These are phyloP conservation scores for Napeogenes sylphis DNA, from an alignment of 2,888 invertebrate genomes.

Conservation along the genomic window DNA sequence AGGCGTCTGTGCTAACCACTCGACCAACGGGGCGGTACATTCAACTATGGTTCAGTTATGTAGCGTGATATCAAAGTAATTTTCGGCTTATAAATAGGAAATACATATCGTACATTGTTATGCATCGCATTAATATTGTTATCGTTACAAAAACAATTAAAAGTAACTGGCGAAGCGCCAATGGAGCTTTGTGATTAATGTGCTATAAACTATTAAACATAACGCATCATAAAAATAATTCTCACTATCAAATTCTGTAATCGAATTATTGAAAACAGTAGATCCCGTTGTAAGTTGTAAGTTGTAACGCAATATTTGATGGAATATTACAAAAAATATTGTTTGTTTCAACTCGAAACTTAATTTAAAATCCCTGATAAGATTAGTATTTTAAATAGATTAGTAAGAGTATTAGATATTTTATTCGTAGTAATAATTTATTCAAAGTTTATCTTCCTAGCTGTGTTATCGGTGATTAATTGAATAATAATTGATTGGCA, in stretches of 20 bases:
- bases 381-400: neutral
- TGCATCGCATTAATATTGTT: slow-evolving; percentile 2
- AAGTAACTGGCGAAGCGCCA: slow-evolving; percentile 1
- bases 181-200: slow-evolving; percentile 3
- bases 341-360: neutral
- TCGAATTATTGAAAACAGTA: neutral
- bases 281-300: too few species aligned
- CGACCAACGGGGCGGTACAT: too few species aligned
- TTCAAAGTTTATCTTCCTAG: neutral
- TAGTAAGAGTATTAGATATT: neutral
- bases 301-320: neutral
- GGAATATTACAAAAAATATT: neutral
- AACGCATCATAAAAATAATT: slow-evolving; percentile 2
- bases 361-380: neutral
- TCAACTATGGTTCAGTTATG: too few species aligned
- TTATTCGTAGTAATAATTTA: neutral
- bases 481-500: slow-evolving; percentile 7
- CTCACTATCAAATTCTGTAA: neutral
- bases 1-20: too few species aligned
- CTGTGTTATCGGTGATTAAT: slow-evolving; percentile 5
- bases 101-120: neutral
- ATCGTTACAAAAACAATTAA: slow-evolving; percentile 7
- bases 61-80: too few species aligned
- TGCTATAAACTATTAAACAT: slow-evolving; percentile 2
- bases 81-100: neutral